phyloP scores from a whole-genome alignment of 2,113 vertebrate species.

The Mystacornis crossleyi region DNA sequence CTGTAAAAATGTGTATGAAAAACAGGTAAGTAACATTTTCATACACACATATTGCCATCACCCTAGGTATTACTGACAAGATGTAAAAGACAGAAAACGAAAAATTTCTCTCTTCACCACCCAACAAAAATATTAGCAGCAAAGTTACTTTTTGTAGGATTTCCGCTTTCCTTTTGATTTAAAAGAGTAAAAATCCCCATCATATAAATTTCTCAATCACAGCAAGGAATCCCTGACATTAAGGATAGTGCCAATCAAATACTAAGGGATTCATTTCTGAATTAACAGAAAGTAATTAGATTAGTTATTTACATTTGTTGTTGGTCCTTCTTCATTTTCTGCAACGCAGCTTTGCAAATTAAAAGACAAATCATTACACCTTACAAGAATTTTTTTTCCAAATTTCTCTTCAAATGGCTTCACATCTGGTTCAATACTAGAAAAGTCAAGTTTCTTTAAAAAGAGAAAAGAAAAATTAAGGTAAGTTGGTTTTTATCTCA shows the following conservation, averaged over 20 bases:
- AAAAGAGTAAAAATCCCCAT: neutral
- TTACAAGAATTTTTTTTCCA: constrained; percentile 93
- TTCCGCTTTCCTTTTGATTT: neutral
- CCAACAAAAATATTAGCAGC: neutral
- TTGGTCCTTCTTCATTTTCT: constrained; percentile 97
- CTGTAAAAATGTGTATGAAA: neutral
- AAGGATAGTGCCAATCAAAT: neutral
- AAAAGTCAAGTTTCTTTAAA: constrained; percentile 93
- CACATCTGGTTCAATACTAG: constrained; percentile 89
- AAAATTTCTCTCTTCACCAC: neutral
- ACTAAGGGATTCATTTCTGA: neutral
- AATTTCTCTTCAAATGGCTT: constrained; percentile 97
- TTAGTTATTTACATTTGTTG: constrained; percentile 87
- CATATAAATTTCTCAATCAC: neutral
- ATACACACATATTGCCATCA: neutral
- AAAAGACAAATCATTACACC: constrained; percentile 95
- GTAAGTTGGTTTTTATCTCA: neutral
- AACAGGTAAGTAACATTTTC: neutral
- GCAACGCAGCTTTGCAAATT: constrained; percentile 97
- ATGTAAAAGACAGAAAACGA: neutral
- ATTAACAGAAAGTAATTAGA: neutral
- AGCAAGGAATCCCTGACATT: neutral
- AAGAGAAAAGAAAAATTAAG: constrained; percentile 23
- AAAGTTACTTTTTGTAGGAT: neutral
- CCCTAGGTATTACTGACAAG: neutral